Percentiles rank a stretch among this genome's conserved stretches.
phyloP scores from a whole-genome alignment of 2,113 vertebrate genomes.

The Thymallus thymallus region DNA sequence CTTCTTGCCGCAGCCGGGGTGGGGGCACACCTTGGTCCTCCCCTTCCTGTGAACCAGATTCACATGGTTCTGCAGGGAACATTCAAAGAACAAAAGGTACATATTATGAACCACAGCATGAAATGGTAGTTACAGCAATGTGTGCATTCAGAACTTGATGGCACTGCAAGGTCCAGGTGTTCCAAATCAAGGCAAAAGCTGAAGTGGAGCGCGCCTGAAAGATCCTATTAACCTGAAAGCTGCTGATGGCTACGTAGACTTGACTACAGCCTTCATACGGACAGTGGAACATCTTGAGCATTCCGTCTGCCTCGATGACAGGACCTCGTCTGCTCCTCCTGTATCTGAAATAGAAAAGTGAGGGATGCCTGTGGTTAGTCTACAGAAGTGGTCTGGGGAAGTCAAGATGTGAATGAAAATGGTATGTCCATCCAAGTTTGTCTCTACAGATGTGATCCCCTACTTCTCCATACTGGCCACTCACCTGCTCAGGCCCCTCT shows the following conservation, averaged over 20 bases:
- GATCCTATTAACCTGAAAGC: constrained; percentile 80
- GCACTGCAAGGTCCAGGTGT: neutral
- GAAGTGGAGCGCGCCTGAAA: neutral
- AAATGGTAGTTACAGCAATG: neutral
- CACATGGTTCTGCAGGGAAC: constrained; percentile 80
- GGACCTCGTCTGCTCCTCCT: constrained; percentile 79
- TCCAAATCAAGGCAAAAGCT: neutral
- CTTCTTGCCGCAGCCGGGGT: constrained; percentile 89
- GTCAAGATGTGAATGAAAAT: too few relatives aligned
- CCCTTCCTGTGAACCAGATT: constrained; percentile 91
- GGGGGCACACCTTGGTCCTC: constrained; percentile 87
- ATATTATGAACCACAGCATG: neutral
- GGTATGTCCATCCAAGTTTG: too few relatives aligned
- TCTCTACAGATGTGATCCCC: neutral
- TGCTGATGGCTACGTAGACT: constrained; percentile 88
- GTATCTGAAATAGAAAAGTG: constrained; percentile 58
- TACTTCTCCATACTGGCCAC: constrained; percentile 2
- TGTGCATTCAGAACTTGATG: neutral
- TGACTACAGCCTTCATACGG: constrained; percentile 89
- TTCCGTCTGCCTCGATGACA: constrained; percentile 80
- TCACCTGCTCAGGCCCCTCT: constrained; percentile 68
- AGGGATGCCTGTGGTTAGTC: neutral
- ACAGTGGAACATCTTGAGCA: constrained; percentile 91
- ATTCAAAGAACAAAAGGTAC: neutral
- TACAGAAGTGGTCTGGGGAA: neutral